These are phyloP conservation scores for Epizoanthus illoricatus DNA, from an alignment of 92 coral and sea anemone genomes.

Conservation along the genomic window DNA sequence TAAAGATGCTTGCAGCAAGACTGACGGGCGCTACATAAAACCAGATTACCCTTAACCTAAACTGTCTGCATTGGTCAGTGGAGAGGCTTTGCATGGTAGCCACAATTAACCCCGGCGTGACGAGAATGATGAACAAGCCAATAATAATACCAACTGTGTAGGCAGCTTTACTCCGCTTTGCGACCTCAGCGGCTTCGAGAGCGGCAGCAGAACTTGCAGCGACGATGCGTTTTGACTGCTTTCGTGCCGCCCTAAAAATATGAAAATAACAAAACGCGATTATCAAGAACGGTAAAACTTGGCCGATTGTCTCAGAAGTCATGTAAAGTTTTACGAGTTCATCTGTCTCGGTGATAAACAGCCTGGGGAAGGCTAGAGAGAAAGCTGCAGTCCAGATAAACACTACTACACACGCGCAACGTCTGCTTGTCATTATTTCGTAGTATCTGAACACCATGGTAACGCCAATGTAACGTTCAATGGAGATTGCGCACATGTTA, in stretches of 20 bases:
- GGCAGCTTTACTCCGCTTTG: constrained; percentile 32
- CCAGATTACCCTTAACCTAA: constrained; percentile 12
- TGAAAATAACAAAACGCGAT: constrained; percentile 40
- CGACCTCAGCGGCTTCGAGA: constrained; percentile 26
- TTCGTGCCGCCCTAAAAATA: constrained; percentile 24
- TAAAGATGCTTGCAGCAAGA: constrained; percentile 16
- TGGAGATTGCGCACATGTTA: constrained; percentile 34
- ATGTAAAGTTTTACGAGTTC: constrained; percentile 21
- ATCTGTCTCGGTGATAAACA: constrained; percentile 6
- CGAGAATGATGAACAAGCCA: constrained; percentile 21
- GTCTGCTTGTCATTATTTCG: constrained; percentile 7
- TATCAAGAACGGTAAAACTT: constrained; percentile 31
- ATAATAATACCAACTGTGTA: constrained; percentile 16
- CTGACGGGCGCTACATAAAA: constrained; percentile 23
- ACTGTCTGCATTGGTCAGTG: constrained; percentile 18
- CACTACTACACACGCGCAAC: constrained; percentile 9
- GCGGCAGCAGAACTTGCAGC: constrained; percentile 28
- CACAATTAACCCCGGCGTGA: constrained; percentile 15
- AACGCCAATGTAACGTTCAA: constrained; percentile 34
- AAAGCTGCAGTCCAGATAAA: constrained; percentile 22
- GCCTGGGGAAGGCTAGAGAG: constrained; percentile 9
- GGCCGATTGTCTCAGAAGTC: constrained; percentile 19
- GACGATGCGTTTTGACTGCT: constrained; percentile 31
- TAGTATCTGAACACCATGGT: constrained; percentile 33
- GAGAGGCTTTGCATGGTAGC: constrained; percentile 19